Evolutionary conservation across 2,113 vertebrate species (phyloP).

Genomic region (Prinia subflava): DNA sequence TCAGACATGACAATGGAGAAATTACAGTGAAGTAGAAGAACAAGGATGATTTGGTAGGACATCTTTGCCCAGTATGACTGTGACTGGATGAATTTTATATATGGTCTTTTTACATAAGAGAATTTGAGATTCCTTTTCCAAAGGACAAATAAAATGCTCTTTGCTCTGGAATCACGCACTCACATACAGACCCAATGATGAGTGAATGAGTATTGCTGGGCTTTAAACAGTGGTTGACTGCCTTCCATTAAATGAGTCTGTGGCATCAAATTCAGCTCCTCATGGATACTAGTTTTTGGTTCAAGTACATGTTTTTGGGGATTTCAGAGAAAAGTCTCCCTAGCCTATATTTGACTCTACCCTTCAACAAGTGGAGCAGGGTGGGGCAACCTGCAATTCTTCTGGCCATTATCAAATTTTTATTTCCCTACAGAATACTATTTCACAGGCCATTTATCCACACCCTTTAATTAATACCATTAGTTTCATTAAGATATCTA

Average conservation of each 20-base stretch:
- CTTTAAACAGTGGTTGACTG: not conserved
- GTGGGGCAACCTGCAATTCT: not conserved
- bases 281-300: fast-evolving
- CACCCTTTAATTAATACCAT: not conserved
- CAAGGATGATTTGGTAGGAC: not conserved
- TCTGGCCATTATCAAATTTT: not conserved
- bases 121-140: not conserved
- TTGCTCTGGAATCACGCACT: not conserved
- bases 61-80: not conserved
- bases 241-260: not conserved
- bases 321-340: not conserved
- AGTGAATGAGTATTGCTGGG: not conserved
- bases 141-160: not conserved
- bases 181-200: fast-evolving
- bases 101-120: not conserved
- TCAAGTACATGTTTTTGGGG: not conserved
- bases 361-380: not conserved
- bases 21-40: not conserved
- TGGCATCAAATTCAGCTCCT: not conserved
- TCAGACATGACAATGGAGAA: not conserved
- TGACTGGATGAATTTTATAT: not conserved
- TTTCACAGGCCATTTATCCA: not conserved
- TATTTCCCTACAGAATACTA: not conserved
- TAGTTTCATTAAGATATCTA: not conserved
- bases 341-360: not conserved